A percentile compares a stretch with the other conserved stretches of the same genome.
Conservation (phyloP, 1,140 invertebrate genomes). For the Nilaparvata lugens region DNA sequence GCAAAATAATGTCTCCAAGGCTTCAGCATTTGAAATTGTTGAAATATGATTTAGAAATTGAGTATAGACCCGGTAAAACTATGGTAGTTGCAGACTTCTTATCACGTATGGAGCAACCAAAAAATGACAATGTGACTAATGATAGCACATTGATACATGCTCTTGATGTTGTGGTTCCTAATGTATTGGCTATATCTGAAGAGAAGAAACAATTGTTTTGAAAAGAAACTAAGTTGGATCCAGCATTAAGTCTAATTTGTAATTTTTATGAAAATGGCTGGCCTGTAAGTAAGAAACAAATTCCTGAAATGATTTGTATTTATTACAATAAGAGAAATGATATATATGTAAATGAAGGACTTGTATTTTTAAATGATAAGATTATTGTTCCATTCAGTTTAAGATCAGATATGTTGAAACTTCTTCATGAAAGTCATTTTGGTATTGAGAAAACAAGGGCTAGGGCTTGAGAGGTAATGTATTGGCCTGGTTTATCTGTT, state of each 20-base stretch:
- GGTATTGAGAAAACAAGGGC: too few species aligned
- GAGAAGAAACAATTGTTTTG: neutral
- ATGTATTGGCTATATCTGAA: neutral
- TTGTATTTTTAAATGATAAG: conserved; percentile 1
- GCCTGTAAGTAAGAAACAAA: neutral
- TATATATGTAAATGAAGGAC: conserved; percentile 6
- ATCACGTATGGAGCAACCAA: conserved; percentile 18
- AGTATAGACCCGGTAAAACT: conserved; percentile 28
- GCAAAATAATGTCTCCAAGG: conserved; percentile 27
- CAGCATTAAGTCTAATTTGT: too few species aligned
- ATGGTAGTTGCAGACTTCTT: conserved; percentile 26
- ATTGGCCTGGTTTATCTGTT: too few species aligned
- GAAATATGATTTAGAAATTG: conserved; percentile 27
- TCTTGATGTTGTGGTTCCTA: neutral
- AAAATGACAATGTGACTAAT: neutral
- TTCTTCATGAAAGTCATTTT: too few species aligned
- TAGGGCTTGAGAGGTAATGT: too few species aligned
- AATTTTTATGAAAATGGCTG: neutral
- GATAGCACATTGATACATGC: conserved; percentile 3
- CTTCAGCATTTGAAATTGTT: conserved; percentile 27
- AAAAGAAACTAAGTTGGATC: neutral
- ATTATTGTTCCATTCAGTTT: too few species aligned
- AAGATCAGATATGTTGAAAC: too few species aligned
- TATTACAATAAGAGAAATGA: neutral
- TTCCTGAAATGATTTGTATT: neutral